Conservation (phyloP, 2,888 invertebrate species). For the Papilio elwesi region DNA sequence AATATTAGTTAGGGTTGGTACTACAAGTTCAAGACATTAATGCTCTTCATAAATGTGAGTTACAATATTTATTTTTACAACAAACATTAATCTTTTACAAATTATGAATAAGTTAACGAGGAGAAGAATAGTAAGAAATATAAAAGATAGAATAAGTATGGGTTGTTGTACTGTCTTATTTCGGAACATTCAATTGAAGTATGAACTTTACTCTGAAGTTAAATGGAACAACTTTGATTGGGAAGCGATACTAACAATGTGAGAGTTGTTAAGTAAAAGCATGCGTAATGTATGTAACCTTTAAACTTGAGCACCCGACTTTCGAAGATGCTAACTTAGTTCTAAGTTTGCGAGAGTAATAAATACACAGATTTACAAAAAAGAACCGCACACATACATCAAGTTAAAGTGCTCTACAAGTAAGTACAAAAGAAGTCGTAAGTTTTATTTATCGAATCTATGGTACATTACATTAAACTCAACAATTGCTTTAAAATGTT, state of each 20-base stretch:
- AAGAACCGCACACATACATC: conserved; percentile 55
- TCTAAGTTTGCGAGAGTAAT: conserved; percentile 29
- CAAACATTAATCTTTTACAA: too few species aligned
- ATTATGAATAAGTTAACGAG: too few species aligned
- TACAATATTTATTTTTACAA: too few species aligned
- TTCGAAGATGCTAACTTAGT: conserved; percentile 27
- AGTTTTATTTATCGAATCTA: conserved; percentile 74
- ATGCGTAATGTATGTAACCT: conserved; percentile 22
- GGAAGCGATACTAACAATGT: conserved; percentile 2
- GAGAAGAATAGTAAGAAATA: too few species aligned
- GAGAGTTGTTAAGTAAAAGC: conserved; percentile 13
- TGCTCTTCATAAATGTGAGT: too few species aligned
- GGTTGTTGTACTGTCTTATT: not conserved
- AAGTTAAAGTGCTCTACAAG: conserved; percentile 68
- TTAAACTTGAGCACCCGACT: conserved; percentile 22
- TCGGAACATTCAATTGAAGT: not conserved
- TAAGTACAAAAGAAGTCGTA: conserved; percentile 75
- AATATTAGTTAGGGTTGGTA: too few species aligned
- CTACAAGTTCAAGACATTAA: too few species aligned
- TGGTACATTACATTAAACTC: conserved; percentile 71
- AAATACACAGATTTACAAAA: conserved; percentile 45
- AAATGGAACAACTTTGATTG: conserved; percentile 5
- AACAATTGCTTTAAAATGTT: conserved; percentile 69
- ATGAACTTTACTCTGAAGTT: not conserved
- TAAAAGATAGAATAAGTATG: too few species aligned